Evolutionary conservation across 2,113 vertebrate species (phyloP).

Genomic region (Dendropsophus ebraccatus): DNA sequence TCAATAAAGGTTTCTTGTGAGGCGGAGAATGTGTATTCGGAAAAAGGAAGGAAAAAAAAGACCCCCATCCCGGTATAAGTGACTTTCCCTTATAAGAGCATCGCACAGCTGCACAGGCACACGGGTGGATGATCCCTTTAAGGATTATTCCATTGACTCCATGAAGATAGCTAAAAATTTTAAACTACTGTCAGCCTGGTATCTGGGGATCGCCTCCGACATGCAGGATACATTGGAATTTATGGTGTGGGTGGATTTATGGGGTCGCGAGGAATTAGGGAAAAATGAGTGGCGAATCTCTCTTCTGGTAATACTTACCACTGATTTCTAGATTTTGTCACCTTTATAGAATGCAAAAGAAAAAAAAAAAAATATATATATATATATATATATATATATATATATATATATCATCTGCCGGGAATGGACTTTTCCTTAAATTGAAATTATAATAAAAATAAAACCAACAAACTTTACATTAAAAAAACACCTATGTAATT

Average conservation of each 20-base stretch:
- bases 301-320: background rate
- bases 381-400: too few relatives aligned
- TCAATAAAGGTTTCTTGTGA: slow-evolving; percentile 16
- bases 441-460: too few relatives aligned
- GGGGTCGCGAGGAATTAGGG: background rate
- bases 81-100: slow-evolving; percentile 52
- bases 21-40: background rate
- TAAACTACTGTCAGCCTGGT: slow-evolving; percentile 9
- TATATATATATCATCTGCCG: too few relatives aligned
- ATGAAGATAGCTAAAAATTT: slow-evolving; percentile 2
- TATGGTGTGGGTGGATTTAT: slow-evolving; percentile 5
- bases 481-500: too few relatives aligned
- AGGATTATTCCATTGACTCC: slow-evolving; percentile 27
- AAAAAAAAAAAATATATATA: too few relatives aligned
- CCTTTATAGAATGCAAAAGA: background rate
- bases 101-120: background rate
- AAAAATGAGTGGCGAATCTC: background rate
- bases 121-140: background rate
- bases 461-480: too few relatives aligned
- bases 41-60: background rate
- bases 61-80: background rate
- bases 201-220: slow-evolving; percentile 21
- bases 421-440: background rate
- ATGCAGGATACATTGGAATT: slow-evolving; percentile 19
- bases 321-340: background rate